Evolutionary conservation across 2,797 vertebrate species (phyloP).

Genomic region (Lutjanus campechanus): DNA sequence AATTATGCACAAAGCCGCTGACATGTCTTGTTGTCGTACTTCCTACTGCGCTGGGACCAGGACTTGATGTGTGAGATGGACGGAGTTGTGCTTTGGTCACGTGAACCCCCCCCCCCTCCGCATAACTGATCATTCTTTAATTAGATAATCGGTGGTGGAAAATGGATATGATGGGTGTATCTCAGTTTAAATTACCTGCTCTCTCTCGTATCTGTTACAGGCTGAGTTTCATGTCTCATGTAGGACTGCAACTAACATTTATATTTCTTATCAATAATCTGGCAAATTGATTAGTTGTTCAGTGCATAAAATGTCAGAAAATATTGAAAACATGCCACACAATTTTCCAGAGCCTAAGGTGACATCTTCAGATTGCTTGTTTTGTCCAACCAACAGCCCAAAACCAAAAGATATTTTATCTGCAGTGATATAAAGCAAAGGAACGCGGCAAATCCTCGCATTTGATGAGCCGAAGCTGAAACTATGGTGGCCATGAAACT

Average conservation of each 20-base stretch:
- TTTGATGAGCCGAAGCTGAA: neutral
- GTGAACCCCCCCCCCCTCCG: slow-evolving; percentile 29
- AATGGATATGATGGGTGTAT: slow-evolving; percentile 25
- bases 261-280: neutral
- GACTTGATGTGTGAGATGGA: slow-evolving; percentile 15
- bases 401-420: neutral
- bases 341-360: neutral
- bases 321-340: neutral
- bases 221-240: neutral
- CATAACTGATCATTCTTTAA: slow-evolving; percentile 50
- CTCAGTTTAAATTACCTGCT: slow-evolving; percentile 17
- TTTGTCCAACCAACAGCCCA: neutral
- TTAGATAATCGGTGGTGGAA: slow-evolving; percentile 29
- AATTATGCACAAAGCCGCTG: slow-evolving; percentile 79
- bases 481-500: no score
- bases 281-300: neutral
- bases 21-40: slow-evolving; percentile 66
- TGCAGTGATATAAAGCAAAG: neutral
- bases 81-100: slow-evolving; percentile 58
- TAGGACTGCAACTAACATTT: neutral
- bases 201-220: slow-evolving; percentile 24
- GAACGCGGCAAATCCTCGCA: neutral
- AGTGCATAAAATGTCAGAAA: neutral
- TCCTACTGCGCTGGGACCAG: slow-evolving; percentile 50
- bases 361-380: neutral